These are phyloP conservation scores for Rhabdornis inornatus DNA, from an alignment of 2,113 vertebrate species.

Conservation along the genomic window DNA sequence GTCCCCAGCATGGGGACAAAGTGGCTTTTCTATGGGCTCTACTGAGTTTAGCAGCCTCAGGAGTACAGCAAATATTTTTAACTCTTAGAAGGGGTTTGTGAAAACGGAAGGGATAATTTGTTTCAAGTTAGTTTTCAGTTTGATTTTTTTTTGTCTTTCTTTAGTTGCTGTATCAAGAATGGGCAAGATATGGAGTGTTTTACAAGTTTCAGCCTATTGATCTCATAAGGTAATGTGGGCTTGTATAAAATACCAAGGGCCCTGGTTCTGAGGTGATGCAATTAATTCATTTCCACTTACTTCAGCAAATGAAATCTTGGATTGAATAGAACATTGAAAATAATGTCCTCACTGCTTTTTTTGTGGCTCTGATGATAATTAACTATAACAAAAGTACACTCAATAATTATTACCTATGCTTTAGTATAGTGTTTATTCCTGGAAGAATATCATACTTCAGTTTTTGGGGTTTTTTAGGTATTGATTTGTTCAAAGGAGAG, in stretches of 20 bases:
- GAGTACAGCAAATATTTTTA: not conserved
- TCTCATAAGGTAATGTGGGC: conserved; percentile 86
- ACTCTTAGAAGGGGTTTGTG: not conserved
- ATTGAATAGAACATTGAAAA: not conserved
- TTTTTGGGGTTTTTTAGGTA: fast-evolving
- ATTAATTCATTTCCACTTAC: not conserved
- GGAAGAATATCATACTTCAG: not conserved
- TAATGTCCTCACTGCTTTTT: not conserved
- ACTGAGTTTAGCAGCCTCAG: not conserved
- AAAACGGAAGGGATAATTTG: not conserved
- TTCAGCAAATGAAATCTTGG: not conserved
- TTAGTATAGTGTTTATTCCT: not conserved
- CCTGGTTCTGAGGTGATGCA: not conserved
- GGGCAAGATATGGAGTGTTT: conserved; percentile 95
- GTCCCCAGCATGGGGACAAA: not conserved
- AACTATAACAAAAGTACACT: not conserved
- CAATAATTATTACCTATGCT: not conserved
- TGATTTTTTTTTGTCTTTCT: not conserved
- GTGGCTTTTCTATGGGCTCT: not conserved
- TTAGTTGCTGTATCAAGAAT: conserved; percentile 91
- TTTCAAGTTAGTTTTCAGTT: not conserved
- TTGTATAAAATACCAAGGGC: not conserved
- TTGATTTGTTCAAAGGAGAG: not conserved
- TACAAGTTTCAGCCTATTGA: conserved; percentile 96
- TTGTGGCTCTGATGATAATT: not conserved